These are phyloP conservation scores for Catharus minimus DNA, from an alignment of 2,113 vertebrate genomes.

Conservation along the genomic window DNA sequence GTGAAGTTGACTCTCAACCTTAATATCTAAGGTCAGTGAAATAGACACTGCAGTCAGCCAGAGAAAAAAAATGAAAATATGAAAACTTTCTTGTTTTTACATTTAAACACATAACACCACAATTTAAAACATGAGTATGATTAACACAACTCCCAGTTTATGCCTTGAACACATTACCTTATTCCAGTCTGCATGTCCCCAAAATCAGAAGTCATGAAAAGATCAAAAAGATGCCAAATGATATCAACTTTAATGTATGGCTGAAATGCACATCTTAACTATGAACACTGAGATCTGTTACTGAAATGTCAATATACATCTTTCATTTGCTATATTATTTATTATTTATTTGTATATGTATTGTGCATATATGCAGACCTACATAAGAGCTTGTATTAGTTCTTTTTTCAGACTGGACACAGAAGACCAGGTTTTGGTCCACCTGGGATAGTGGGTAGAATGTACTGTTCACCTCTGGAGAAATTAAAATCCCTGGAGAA, in stretches of 20 bases:
- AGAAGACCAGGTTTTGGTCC: neutral
- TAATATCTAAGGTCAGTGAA: neutral
- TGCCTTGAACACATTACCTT: neutral
- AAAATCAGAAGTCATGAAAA: neutral
- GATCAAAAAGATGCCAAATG: neutral
- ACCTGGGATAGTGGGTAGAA: neutral
- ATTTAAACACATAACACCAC: neutral
- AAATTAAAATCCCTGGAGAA: neutral
- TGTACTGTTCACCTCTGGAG: rapidly evolving
- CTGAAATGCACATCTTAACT: neutral
- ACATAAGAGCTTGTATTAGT: neutral
- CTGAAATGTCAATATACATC: neutral
- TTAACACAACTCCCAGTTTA: neutral
- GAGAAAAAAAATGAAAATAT: neutral
- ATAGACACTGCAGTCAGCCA: neutral
- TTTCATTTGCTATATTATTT: neutral
- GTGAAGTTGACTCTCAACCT: neutral
- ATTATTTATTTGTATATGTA: neutral
- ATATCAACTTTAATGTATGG: neutral
- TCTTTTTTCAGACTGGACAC: neutral
- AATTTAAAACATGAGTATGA: neutral
- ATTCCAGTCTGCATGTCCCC: neutral
- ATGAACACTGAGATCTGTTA: neutral
- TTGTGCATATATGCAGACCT: neutral
- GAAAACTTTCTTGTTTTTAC: neutral